Base-by-base conservation (phyloP, 1,140 invertebrate species). In the Acromyrmex charruanus region DNA sequence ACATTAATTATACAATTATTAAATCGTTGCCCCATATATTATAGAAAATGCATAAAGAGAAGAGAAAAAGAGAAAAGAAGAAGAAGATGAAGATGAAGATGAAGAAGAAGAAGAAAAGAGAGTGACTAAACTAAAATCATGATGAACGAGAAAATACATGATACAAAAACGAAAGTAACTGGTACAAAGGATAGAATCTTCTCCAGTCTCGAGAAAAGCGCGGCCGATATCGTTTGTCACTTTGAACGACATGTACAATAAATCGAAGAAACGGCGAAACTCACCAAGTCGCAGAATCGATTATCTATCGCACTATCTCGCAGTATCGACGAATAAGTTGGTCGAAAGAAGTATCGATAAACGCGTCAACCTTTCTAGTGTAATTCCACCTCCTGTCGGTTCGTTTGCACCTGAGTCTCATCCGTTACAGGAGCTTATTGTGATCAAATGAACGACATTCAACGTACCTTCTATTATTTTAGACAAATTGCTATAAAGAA, bases 221-320 rank as follows among this genome's bases (percentile, higher is more conserved):
- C 63, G 77, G 28, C 35, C 84, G 84, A 77, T 89, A 82, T 86
- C 88, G 87, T 89, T 89, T 89, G 87, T 89, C 88, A 88, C 21
- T 79, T 66, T 51, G 58, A 28, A 86, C 74, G 84, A 65, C 59
- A 66, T 59, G 51, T 71, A 82, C 87, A 82, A 88, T 89, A 81
- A 86, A 89, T 88, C 77, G 87, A 77, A 74, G 44, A 88, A 88
- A 87, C 77, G 31, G 59, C 49, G 77, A 82, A 82, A 59, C 58
- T 63, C 68, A 88, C 65, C 58, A 55, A 86, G 44, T 86, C 51
- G 55, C 18, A 12, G 51, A 80, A 74, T 87, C 58, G 65, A 79
- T 55, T 79, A 77, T 49, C 87, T 71, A 88, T 88, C 74, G 53
- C 28, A 12, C 28, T 65, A 79, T 66, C 39, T 44, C 44, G 28